phyloP scores from a whole-genome alignment of 2,888 invertebrate species.

The Drosophila anceps region DNA sequence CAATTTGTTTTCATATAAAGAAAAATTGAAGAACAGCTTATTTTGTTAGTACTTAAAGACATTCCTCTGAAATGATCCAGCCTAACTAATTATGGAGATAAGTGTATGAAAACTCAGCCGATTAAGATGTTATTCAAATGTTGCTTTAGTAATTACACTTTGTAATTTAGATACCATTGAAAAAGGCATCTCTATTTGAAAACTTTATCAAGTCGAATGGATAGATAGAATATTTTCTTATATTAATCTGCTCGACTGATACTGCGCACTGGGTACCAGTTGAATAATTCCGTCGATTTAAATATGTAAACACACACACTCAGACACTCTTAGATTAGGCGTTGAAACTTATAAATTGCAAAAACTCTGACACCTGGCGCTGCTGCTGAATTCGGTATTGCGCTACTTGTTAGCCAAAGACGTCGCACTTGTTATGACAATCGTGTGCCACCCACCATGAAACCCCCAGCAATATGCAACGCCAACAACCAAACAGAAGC shows the following conservation, averaged over 20 bases:
- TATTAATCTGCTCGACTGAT: slow-evolving; percentile 1
- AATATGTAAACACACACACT: slow-evolving; percentile 23
- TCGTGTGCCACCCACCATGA: slow-evolving; percentile 16
- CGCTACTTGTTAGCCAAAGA: slow-evolving; percentile 59
- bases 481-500: slow-evolving; percentile 11
- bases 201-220: not conserved
- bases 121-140: no score
- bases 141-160: no score
- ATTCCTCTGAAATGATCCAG: not conserved
- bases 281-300: slow-evolving; percentile 46
- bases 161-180: no score
- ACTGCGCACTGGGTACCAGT: slow-evolving; percentile 11
- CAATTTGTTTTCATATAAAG: not conserved
- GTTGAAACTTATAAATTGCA: slow-evolving; percentile 39
- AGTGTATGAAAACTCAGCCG: not conserved
- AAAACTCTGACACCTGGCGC: slow-evolving; percentile 38
- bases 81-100: not conserved
- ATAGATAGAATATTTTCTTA: not conserved
- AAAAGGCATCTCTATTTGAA: not conserved
- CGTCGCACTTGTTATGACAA: slow-evolving; percentile 61
- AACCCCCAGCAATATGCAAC: not conserved
- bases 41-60: not conserved
- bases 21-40: not conserved
- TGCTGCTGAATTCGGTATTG: slow-evolving; percentile 5
- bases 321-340: slow-evolving; percentile 19